A percentile compares a stretch with the other conserved stretches of the same genome.
Evolutionary conservation across 2,797 vertebrate genomes (phyloP).

Genomic region (Rhinella marina): DNA sequence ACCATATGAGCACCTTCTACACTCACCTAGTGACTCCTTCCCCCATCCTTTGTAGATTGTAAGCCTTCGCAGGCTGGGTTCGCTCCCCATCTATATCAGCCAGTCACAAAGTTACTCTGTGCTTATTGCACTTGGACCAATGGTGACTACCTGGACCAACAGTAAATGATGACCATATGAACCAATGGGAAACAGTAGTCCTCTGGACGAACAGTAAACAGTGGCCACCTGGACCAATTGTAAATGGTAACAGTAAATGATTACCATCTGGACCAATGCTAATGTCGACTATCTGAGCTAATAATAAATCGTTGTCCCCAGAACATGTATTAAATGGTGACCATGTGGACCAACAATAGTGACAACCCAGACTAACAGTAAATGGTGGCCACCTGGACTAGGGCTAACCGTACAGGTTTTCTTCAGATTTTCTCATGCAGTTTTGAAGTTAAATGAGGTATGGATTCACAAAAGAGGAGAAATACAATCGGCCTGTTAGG

Average conservation of each 20-base stretch:
- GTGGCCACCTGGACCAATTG: background rate
- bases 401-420: too few species aligned
- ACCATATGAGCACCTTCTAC: too few species aligned
- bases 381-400: background rate
- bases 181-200: background rate
- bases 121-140: background rate
- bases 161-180: background rate
- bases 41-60: too few species aligned
- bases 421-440: too few species aligned
- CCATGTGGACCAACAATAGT: background rate
- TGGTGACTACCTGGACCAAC: background rate
- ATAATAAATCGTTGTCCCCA: background rate
- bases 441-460: too few species aligned
- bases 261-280: background rate
- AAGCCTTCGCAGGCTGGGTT: too few species aligned
- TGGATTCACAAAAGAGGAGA: too few species aligned
- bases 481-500: too few species aligned
- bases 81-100: too few species aligned
- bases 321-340: background rate
- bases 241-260: background rate
- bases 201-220: background rate
- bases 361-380: background rate
- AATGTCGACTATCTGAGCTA: background rate
- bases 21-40: too few species aligned
- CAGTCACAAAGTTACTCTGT: too few species aligned